Percentiles rank a stretch among this genome's conserved stretches.
These are phyloP conservation scores for Myathropa florea DNA, from an alignment of 2,888 invertebrate species.

Conservation along the genomic window DNA sequence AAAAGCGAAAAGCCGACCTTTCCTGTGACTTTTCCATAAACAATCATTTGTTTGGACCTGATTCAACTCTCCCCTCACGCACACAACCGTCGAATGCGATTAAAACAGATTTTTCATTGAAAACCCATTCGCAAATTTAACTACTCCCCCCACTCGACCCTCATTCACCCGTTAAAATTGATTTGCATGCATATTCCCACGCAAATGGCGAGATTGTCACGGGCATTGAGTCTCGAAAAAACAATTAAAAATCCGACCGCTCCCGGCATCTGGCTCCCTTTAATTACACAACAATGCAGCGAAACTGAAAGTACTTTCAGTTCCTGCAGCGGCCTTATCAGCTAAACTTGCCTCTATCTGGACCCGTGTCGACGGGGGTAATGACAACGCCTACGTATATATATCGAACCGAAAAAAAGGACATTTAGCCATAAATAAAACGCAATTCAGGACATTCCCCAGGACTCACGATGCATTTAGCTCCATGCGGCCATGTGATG, in stretches of 20 bases:
- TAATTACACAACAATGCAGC: not conserved
- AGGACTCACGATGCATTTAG: not conserved
- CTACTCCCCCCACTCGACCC: not conserved
- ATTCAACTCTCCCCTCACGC: too few relatives aligned
- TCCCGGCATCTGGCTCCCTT: not conserved
- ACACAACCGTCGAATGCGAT: too few relatives aligned
- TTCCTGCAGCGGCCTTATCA: not conserved
- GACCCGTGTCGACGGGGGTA: not conserved
- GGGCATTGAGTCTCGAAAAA: not conserved
- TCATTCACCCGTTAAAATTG: not conserved
- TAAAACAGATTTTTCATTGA: not conserved
- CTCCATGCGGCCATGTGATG: not conserved
- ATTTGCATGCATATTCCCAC: not conserved
- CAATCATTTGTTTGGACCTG: too few relatives aligned
- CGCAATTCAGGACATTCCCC: too few relatives aligned
- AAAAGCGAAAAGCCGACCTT: too few relatives aligned
- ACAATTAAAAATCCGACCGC: not conserved
- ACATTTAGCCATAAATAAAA: conserved; percentile 19
- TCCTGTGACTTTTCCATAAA: too few relatives aligned
- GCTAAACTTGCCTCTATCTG: not conserved
- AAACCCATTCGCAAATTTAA: not conserved
- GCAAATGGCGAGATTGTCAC: not conserved
- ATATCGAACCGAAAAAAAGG: not conserved
- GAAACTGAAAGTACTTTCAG: not conserved
- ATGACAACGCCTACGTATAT: not conserved